Evolutionary conservation across 2,888 invertebrate genomes (phyloP).

Genomic region (Syrphus vitripennis): DNA sequence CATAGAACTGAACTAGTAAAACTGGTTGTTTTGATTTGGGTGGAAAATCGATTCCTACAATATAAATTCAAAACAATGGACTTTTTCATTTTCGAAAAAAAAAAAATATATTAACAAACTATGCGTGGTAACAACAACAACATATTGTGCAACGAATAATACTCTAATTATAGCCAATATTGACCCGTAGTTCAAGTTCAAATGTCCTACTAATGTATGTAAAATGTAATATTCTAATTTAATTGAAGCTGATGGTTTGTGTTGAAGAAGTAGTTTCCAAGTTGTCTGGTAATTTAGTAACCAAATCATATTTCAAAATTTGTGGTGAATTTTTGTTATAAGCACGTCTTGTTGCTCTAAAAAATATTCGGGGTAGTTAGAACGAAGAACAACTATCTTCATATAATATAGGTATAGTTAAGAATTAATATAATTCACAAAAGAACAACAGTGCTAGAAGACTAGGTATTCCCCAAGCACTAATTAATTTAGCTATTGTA

Average conservation of each 20-base stretch:
- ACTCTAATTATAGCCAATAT: neutral
- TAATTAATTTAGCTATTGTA: neutral
- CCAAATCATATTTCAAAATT: neutral
- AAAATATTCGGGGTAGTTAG: neutral
- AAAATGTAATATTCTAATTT: neutral
- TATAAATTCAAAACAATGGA: slow-evolving; percentile 44
- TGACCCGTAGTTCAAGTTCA: neutral
- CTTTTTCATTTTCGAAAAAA: neutral
- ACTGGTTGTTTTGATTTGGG: slow-evolving; percentile 63
- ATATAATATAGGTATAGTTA: neutral
- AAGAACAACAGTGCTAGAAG: neutral
- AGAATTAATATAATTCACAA: neutral
- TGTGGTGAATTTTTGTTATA: neutral
- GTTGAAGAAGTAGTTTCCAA: no score
- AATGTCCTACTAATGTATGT: neutral
- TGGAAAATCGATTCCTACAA: slow-evolving; percentile 63
- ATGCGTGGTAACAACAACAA: neutral
- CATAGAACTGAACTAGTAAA: slow-evolving; percentile 53
- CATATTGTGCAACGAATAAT: neutral
- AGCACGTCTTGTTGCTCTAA: neutral
- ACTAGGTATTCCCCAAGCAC: neutral
- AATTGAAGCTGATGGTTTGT: no score
- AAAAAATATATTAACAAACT: neutral
- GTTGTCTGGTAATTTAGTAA: neutral
- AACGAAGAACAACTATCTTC: no score